Percentiles rank a stretch among this genome's conserved stretches.
These are phyloP conservation scores for Pachliopta kotzebuea DNA, from an alignment of 2,888 invertebrate species.

Conservation along the genomic window DNA sequence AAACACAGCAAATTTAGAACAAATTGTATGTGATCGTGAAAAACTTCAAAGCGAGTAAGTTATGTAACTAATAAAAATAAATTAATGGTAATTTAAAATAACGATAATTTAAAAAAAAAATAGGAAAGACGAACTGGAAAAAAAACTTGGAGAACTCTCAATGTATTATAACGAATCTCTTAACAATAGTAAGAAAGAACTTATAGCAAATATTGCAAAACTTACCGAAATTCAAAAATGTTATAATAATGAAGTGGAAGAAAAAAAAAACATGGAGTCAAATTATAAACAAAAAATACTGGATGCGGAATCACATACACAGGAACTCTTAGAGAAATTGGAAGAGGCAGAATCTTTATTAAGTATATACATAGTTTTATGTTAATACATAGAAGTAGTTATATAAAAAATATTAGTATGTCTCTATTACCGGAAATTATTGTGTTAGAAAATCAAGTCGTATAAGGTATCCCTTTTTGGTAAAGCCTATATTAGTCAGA, in stretches of 20 bases:
- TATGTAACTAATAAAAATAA: neutral
- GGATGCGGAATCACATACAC: slow-evolving; percentile 48
- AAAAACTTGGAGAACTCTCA: slow-evolving; percentile 52
- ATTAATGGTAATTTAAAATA: neutral
- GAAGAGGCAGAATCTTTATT: slow-evolving; percentile 39
- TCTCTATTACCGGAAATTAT: too few species aligned
- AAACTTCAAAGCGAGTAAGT: slow-evolving; percentile 65
- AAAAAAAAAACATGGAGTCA: slow-evolving; percentile 46
- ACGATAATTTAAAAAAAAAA: slow-evolving; percentile 9
- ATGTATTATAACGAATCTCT: slow-evolving; percentile 57
- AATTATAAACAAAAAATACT: slow-evolving; percentile 45
- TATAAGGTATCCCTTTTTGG: too few species aligned
- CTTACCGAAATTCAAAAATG: slow-evolving; percentile 57
- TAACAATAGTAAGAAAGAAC: slow-evolving; percentile 49
- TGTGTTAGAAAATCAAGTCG: too few species aligned
- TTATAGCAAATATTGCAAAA: slow-evolving; percentile 47
- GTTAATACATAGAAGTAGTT: too few species aligned
- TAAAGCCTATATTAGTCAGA: too few species aligned
- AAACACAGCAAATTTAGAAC: slow-evolving; percentile 59
- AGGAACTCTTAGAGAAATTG: slow-evolving; percentile 42
- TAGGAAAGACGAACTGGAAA: slow-evolving; percentile 67
- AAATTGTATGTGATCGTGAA: slow-evolving; percentile 59
- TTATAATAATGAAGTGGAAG: slow-evolving; percentile 48
- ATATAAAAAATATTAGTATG: too few species aligned
- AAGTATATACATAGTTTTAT: slow-evolving; percentile 15